phyloP scores from a whole-genome alignment of 2,797 vertebrate species.

The Vultur gryphus region DNA sequence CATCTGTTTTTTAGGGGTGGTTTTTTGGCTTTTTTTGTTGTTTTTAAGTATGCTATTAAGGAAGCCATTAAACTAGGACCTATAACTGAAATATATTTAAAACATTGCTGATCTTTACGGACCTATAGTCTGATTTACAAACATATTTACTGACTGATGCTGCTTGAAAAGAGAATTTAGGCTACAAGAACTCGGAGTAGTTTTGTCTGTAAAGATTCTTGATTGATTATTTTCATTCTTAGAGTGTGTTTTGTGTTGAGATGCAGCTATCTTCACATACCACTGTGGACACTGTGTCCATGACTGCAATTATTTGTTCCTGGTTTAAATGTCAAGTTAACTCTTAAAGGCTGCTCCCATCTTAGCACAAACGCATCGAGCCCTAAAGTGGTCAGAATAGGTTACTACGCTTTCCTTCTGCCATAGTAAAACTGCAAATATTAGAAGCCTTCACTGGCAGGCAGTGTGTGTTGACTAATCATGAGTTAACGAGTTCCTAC shows the following conservation, averaged over 20 bases:
- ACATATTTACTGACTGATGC: background rate
- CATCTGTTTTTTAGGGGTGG: accelerated
- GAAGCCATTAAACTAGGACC: background rate
- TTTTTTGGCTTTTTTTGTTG: background rate
- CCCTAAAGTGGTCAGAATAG: background rate
- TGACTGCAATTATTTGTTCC: background rate
- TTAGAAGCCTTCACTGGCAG: background rate
- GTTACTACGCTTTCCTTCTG: background rate
- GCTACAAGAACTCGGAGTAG: background rate
- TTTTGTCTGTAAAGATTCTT: background rate
- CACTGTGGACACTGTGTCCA: background rate
- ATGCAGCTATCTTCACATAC: background rate
- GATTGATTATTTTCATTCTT: background rate
- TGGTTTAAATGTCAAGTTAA: background rate
- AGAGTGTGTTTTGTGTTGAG: background rate
- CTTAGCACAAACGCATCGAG: background rate
- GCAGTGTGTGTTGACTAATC: background rate
- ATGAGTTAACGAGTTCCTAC: background rate
- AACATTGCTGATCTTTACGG: background rate
- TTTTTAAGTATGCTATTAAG: background rate
- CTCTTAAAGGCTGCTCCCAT: background rate
- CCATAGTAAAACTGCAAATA: background rate
- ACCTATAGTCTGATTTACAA: background rate
- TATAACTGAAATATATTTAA: background rate
- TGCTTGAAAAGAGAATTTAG: background rate